These are phyloP conservation scores for Dolichoris vasculosae DNA, from an alignment of 1,140 invertebrate genomes.

Conservation along the genomic window DNA sequence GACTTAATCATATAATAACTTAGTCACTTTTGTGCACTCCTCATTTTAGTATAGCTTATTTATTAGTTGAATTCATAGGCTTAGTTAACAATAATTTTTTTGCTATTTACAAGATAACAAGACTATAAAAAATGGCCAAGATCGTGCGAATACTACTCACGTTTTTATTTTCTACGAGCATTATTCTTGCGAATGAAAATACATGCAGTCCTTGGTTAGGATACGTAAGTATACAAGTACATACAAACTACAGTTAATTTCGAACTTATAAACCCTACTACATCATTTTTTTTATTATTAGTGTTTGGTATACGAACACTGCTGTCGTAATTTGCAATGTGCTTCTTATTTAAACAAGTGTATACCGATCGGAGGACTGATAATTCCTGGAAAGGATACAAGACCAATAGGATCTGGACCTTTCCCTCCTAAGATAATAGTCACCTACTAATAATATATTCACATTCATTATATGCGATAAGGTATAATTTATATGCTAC, in stretches of 20 bases:
- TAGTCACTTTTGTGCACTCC: too few species aligned
- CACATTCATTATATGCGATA: background rate
- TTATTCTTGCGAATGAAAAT: background rate
- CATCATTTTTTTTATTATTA: slow-evolving; percentile 36
- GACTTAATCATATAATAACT: too few species aligned
- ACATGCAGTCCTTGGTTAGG: slow-evolving; percentile 20
- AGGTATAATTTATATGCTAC: background rate
- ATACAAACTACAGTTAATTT: background rate
- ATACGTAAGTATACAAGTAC: slow-evolving; percentile 44
- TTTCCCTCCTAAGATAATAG: background rate
- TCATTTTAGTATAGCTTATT: too few species aligned
- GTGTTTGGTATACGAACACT: slow-evolving; percentile 52
- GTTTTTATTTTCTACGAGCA: background rate
- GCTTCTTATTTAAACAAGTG: slow-evolving; percentile 52
- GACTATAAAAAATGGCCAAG: slow-evolving; percentile 30
- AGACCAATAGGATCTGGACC: slow-evolving; percentile 43
- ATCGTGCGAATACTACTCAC: slow-evolving; percentile 19
- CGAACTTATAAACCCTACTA: background rate
- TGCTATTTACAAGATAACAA: background rate
- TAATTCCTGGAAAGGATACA: slow-evolving; percentile 46
- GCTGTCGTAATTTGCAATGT: slow-evolving; percentile 53
- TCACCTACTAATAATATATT: background rate
- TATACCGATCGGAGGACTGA: slow-evolving; percentile 11
- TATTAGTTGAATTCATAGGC: too few species aligned
- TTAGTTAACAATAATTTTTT: too few species aligned